Conservation (phyloP, 2,113 vertebrate genomes). For the Podarcis muralis region DNA sequence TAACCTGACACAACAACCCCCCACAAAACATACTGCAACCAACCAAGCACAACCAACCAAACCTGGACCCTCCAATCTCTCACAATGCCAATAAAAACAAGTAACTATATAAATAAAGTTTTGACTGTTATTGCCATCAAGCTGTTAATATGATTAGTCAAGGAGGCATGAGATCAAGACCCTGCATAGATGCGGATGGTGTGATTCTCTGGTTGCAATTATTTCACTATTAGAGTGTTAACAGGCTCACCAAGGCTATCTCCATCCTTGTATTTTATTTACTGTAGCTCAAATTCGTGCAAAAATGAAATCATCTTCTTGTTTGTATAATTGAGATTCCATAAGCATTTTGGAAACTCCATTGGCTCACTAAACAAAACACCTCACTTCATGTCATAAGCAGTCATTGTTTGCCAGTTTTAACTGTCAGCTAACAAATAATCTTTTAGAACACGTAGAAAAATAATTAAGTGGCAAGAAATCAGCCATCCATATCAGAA, state of each 20-base stretch:
- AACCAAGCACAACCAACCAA: too few species aligned
- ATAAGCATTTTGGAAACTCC: background rate
- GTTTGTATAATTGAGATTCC: background rate
- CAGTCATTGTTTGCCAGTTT: background rate
- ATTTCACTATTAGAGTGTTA: background rate
- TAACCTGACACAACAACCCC: too few species aligned
- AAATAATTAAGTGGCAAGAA: constrained; percentile 32
- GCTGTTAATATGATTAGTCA: background rate
- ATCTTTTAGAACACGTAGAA: constrained; percentile 3
- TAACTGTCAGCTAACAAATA: background rate
- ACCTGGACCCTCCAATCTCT: too few species aligned
- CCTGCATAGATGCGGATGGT: background rate
- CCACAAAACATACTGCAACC: too few species aligned
- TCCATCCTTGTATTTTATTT: background rate
- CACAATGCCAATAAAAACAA: too few species aligned
- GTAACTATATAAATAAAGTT: background rate
- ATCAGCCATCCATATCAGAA: background rate
- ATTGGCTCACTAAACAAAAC: fast-evolving
- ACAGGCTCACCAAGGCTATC: background rate
- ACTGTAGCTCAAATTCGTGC: background rate
- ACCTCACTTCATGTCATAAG: background rate
- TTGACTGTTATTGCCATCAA: background rate
- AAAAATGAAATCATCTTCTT: background rate
- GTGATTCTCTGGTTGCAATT: constrained; percentile 10
- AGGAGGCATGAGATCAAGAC: background rate